phyloP scores from a whole-genome alignment of 2,888 invertebrate genomes.

The Rutpela maculata region DNA sequence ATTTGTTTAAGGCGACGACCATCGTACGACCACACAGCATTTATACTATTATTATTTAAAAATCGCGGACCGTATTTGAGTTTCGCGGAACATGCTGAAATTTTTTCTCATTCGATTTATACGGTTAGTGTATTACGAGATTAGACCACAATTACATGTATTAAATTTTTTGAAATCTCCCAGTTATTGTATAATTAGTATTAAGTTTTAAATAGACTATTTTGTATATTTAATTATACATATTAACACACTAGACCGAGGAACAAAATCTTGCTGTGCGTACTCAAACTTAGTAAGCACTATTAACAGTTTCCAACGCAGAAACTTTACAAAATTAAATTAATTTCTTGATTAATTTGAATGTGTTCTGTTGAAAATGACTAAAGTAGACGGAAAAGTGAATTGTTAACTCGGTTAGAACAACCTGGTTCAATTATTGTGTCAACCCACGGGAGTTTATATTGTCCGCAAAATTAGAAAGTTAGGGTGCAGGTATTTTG shows the following conservation, averaged over 20 bases:
- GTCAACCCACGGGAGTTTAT: background rate
- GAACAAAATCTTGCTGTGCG: background rate
- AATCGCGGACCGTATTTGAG: no score
- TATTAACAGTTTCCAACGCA: background rate
- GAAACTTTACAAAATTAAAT: constrained; percentile 3
- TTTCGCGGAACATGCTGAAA: no score
- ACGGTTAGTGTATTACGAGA: no score
- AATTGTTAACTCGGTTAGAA: background rate
- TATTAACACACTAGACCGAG: background rate
- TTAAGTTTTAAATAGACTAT: background rate
- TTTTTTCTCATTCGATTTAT: no score
- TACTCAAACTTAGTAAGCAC: background rate
- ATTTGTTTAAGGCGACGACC: no score
- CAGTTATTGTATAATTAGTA: background rate
- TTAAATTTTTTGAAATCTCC: no score
- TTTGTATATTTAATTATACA: background rate
- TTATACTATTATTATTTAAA: no score
- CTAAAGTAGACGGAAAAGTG: background rate
- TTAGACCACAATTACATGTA: no score
- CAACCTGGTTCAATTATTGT: background rate
- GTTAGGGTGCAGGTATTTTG: background rate
- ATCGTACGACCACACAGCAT: no score
- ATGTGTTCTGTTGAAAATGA: background rate
- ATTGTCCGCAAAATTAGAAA: background rate
- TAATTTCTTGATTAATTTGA: constrained; percentile 6